These are phyloP conservation scores for Oppia nitens DNA, from an alignment of 1,140 invertebrate genomes.

Conservation along the genomic window DNA sequence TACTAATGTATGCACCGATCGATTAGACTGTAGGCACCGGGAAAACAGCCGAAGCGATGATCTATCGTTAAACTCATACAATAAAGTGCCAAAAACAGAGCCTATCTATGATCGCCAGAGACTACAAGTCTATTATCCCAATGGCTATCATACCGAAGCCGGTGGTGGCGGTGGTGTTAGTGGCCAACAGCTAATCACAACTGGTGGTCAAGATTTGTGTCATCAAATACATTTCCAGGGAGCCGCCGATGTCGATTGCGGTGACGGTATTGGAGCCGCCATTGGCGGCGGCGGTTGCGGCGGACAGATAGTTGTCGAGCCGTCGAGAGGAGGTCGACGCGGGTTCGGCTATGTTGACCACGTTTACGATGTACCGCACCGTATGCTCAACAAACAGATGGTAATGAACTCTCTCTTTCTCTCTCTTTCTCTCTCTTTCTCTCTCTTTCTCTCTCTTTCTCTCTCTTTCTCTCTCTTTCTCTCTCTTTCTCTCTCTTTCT, in stretches of 20 bases:
- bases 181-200: background rate
- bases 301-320: too few species aligned
- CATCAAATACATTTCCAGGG: background rate
- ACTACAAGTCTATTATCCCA: background rate
- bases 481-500: background rate
- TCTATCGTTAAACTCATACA: conserved; percentile 13
- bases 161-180: background rate
- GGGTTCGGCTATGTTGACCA: background rate
- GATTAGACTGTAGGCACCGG: conserved; percentile 9
- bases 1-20: too few species aligned
- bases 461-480: background rate
- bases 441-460: background rate
- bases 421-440: background rate
- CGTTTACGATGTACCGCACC: conserved; percentile 10
- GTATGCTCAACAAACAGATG: background rate
- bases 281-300: too few species aligned
- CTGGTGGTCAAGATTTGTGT: background rate
- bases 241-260: too few species aligned
- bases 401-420: background rate
- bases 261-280: too few species aligned
- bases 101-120: background rate
- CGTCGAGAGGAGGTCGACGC: too few species aligned
- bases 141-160: conserved; percentile 2
- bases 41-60: conserved; percentile 13
- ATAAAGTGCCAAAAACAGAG: conserved; percentile 1